Base-by-base conservation (phyloP, 2,888 invertebrate species). In the Ophonus ardosiacus region DNA sequence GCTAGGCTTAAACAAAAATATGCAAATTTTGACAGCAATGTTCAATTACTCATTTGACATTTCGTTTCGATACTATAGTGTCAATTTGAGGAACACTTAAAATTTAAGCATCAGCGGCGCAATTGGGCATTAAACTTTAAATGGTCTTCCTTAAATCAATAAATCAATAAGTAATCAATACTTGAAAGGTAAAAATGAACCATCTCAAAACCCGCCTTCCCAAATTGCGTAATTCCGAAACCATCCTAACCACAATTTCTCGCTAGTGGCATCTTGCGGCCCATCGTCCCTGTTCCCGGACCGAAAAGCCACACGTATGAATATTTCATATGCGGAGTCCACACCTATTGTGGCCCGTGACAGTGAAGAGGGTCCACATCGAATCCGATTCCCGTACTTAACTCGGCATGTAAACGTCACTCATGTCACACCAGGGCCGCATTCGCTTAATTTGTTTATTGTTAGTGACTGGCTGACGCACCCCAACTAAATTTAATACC, bases 281-380 rank as follows among this genome's bases (percentile, higher is more conserved):
- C 10, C 43, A 13, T 13, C 10, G 78, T 57, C 24, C 65, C 63
- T 80, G 3, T 17, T 61, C n/a, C 61, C 80, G 38, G 17, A n/a
- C 31, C 40, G 21, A 18, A 71, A 31, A 76, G 68, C 78, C 56
- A 24, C 78, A 79, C 56, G 76, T 88, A 90, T 90, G 90, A 90
- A 90, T 90, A 90, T 90, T 90, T 90, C 89, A 90, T 90, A 89
- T 87, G 87, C 87, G 87, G 88, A 90, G 90, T 90, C 90, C 88
- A 88, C 90, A 90, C 90, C 90, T 90, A 90, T 90, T 90, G 89
- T 90, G 87, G 87, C 86, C 86, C 68, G 88, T 90, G 90, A 90
- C 90, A 89, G 88, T 90, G 90, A 90, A 89, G 88, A 90, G 90
- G 90, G 90, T 90, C 88, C 89, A 87, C 86, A 88, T 88, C 89